Base-by-base conservation (phyloP, 1,140 invertebrate genomes). In the Hyles vespertilio region DNA sequence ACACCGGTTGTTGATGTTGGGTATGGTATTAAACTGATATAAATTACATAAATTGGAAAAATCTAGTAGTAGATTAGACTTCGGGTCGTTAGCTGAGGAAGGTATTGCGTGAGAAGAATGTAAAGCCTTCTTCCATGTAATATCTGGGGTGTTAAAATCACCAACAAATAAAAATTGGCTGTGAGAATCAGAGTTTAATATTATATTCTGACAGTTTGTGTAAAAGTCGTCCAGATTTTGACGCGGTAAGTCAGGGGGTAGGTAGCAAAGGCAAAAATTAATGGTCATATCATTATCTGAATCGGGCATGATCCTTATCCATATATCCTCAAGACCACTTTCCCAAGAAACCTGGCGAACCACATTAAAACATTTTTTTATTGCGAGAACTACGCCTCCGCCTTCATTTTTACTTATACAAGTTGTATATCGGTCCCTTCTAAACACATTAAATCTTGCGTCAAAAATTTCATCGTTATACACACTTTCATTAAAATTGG, bases 391-490 rank as follows among this genome's bases (percentile, higher is more conserved):
- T 10, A 66, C 53, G 33, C 61, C 68, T 12, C 59, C 61, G 2
- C 59, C 67, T 8, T 61, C 58, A 36, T 22, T 9, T 53, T 70
- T 70, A 57, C 7, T 36, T 5, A 22, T 12, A 54, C 34, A 12
- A 10, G 56, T 59, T 8, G 43, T 44, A n/a, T 9, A 8, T 5
- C 60, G 60, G 52, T 68, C 65, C 5, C 66, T 55, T n/a, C 66
- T 45, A 44, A 63, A 67, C 22, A 72, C 40, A 43, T 33, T 49
- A 36, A 55, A 69, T 10, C 64, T 49, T 7, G n/a, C 36, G 47
- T 65, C 54, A 45, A 67, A 47, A 11, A 67, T 11, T 58, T 72
- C 70, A 32, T 34, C 11, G 46, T 59, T 56, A 56, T 51, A 58
- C 2, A 72, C 55, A 50, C 49, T 53, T 12, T 10, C n/a, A 53